A percentile compares a stretch with the other conserved stretches of the same genome.
Evolutionary conservation across 1,140 invertebrate species (phyloP).

Genomic region (Holcopasites calliopsidis): DNA sequence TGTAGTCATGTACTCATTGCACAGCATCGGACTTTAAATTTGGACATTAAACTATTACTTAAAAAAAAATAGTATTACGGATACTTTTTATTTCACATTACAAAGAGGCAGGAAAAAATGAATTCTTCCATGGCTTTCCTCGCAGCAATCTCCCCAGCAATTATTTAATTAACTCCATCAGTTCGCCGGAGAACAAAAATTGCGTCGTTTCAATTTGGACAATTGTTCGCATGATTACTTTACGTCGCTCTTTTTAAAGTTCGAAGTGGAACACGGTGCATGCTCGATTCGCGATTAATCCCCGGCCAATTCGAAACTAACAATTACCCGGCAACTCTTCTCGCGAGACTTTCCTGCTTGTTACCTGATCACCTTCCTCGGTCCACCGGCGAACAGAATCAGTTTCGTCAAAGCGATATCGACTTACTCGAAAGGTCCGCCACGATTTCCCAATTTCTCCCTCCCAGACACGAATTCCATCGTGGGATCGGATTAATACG

Average conservation of each 20-base stretch:
- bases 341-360: conserved; percentile 7
- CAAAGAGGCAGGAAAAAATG: background rate
- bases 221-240: conserved; percentile 25
- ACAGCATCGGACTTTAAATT: too few species aligned
- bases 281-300: conserved; percentile 25
- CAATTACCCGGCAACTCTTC: conserved; percentile 8
- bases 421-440: background rate
- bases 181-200: background rate
- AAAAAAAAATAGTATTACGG: too few species aligned
- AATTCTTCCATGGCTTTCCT: background rate
- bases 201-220: conserved; percentile 14
- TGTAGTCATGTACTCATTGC: background rate
- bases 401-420: background rate
- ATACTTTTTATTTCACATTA: background rate
- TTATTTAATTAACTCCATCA: conserved; percentile 18
- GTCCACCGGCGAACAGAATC: background rate
- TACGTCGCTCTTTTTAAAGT: conserved; percentile 20
- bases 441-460: background rate
- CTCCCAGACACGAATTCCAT: background rate
- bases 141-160: background rate
- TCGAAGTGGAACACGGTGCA: background rate
- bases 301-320: conserved; percentile 1
- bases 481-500: too few species aligned
- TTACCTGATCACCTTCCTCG: conserved; percentile 4
- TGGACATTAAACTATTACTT: too few species aligned